Base-by-base conservation (phyloP, 2,113 vertebrate species). In the Etheostoma spectabile region DNA sequence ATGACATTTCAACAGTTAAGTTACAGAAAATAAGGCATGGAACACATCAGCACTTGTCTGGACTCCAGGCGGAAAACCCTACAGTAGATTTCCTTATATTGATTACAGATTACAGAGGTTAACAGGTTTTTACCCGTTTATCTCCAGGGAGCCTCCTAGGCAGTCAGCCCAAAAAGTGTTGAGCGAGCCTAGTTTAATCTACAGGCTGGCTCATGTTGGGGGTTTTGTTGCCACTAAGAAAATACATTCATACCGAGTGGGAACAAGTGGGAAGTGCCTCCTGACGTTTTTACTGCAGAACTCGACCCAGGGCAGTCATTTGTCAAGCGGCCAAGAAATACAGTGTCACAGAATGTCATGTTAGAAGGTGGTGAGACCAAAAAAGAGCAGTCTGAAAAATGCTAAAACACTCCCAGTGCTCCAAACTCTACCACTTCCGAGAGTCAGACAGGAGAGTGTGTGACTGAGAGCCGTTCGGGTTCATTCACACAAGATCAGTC, bases 171-270 rank as follows among this genome's bases (percentile, higher is more conserved):
- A 53, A 84, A 84, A 74, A 77, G 42, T 71, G 82, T 62, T 59
- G 79, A 74, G 64, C 62, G 48, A 80, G 49, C 12, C 12, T 45
- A n/a, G 53, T 61, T 59, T 71, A 69, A 87, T 87, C 59, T 46
- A 27, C n/a, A 69, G 22, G 11, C 64, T 80, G 77, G 64, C 62
- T 78, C 59, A 67, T 65, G 53, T 24, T 12, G 15, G 10, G 12
- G 21, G 42, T 71, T 59, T 42, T 33, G 48, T 74, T 49, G 60
- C 69, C 27, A 77, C 71, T 35, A 22, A 69, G 66, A 67, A 61
- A 56, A 84, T 79, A 57, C 70, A 77, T 67, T 56, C 45, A 52
- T 22, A 73, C 65, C 8, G 7, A 56, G 27, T 33, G 22, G 33
- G 53, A 57, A 38, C 21, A 8, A 85, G 67, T 52, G 30, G 56